These are phyloP conservation scores for Leptopilina myrica DNA, from an alignment of 2,888 invertebrate genomes.

Conservation along the genomic window DNA sequence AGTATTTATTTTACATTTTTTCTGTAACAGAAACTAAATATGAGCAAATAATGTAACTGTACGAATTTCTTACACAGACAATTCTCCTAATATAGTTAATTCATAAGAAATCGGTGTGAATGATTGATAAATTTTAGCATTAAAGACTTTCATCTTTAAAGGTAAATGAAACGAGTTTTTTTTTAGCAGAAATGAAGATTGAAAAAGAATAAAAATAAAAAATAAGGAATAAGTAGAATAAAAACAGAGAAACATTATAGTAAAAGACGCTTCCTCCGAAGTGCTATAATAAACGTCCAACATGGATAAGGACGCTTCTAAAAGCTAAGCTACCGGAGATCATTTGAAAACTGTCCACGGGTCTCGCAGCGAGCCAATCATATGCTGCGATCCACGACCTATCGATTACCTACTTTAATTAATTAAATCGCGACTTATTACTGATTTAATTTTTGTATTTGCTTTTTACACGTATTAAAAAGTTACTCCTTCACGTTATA, in stretches of 20 bases:
- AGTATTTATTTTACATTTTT: background rate
- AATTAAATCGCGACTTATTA: conserved; percentile 72
- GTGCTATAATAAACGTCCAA: conserved; percentile 61
- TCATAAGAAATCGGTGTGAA: background rate
- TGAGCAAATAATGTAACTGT: conserved; percentile 1
- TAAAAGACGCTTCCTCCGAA: conserved; percentile 64
- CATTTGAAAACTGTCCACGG: conserved; percentile 77
- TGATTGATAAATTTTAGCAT: background rate
- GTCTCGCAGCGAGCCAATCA: conserved; percentile 75
- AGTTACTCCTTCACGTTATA: conserved; percentile 55
- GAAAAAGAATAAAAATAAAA: conserved; percentile 14
- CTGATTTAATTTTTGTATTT: conserved; percentile 69
- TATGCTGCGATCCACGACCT: conserved; percentile 75
- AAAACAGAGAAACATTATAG: conserved; percentile 57
- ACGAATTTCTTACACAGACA: background rate
- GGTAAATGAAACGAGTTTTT: no score
- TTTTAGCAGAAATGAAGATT: background rate
- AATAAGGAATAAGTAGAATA: conserved; percentile 54
- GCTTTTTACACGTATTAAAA: conserved; percentile 53
- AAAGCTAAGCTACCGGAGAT: conserved; percentile 77
- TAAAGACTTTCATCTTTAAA: background rate
- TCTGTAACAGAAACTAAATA: conserved; percentile 2
- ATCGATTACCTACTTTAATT: conserved; percentile 76
- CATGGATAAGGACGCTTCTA: conserved; percentile 71
- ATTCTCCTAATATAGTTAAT: background rate